Evolutionary conservation across 1,140 invertebrate genomes (phyloP), one percentile per base, ranked within the genome.

Genomic region (Trichonephila clavata): DNA sequence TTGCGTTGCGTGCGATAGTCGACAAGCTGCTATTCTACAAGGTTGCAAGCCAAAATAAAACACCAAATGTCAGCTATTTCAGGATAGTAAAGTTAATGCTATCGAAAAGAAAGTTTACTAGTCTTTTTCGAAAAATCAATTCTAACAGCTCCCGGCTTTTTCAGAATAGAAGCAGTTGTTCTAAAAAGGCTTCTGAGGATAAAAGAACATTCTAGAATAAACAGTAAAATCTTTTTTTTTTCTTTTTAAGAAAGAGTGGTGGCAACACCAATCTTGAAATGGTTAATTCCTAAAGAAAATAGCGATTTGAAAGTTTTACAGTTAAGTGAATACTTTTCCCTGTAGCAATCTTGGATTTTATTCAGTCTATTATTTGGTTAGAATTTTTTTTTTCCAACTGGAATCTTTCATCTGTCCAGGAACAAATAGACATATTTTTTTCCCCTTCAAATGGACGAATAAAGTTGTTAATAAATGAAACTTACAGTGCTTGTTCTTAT

Each of bases 41-140:
- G 63, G 63, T 65, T 65, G 63, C 63, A 21, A 50, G 21, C 68
- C 68, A 71, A 71, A 71, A 71, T 71, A 71, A 71, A 71, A 71
- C 68, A 71, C 68, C n/a, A 71, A 71, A 71, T 71, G 68, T 71
- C 68, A 71, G 68, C 68, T 71, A 71, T 71, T 71, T 71, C 68
- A 71, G 27, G n/a, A 24, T 71, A 32, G 68, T 71, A 71, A 71
- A 27, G 68, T 18, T 71, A 71, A 71, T 27, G 68, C 68, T 71
- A 71, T 71, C 27, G 68, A 71, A 24, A 71, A 71, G 63, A 65
- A 65, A 21, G 14, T 71, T 71, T 71, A 71, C 24, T 71, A 32
- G n/a, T 13, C 68, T 27, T 50, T 50, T 50, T 71, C 68, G 27
- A 71, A 71, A 71, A 71, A 71, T 71, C 68, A 71, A 71, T 71